These are phyloP conservation scores for Drosophila prostipennis DNA, from an alignment of 2,888 invertebrate species.

Conservation along the genomic window DNA sequence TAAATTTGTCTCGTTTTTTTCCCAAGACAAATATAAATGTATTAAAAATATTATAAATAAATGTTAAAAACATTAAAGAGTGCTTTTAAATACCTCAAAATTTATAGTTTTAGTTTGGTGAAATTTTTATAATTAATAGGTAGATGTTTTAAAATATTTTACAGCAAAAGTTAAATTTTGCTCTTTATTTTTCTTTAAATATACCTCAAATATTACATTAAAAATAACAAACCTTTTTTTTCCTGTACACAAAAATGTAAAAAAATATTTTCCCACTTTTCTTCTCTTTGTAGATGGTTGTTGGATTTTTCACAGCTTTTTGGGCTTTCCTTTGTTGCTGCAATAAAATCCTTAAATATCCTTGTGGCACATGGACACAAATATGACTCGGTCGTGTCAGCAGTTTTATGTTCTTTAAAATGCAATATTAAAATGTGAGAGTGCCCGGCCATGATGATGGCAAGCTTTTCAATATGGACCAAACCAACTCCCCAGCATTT, in stretches of 20 bases:
- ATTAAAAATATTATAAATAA: too few species aligned
- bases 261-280: conserved; percentile 32
- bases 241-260: conserved; percentile 6
- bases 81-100: too few species aligned
- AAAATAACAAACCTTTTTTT: not conserved
- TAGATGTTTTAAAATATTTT: too few species aligned
- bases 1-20: too few species aligned
- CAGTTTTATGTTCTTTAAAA: conserved; percentile 57
- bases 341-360: conserved; percentile 59
- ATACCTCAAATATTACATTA: not conserved
- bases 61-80: too few species aligned
- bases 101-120: too few species aligned
- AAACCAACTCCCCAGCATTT: conserved; percentile 13
- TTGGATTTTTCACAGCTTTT: conserved; percentile 46
- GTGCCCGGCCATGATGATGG: conserved; percentile 4
- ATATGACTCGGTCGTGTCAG: conserved; percentile 33
- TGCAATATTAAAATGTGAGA: conserved; percentile 57
- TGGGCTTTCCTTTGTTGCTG: conserved; percentile 29
- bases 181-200: too few species aligned
- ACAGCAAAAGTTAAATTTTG: too few species aligned
- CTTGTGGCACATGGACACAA: conserved; percentile 53
- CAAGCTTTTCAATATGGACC: conserved; percentile 55
- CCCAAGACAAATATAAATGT: too few species aligned
- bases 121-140: too few species aligned
- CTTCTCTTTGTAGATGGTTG: conserved; percentile 7